phyloP scores from a whole-genome alignment of 2,888 invertebrate genomes.

The Listrodromus nycthemerus region DNA sequence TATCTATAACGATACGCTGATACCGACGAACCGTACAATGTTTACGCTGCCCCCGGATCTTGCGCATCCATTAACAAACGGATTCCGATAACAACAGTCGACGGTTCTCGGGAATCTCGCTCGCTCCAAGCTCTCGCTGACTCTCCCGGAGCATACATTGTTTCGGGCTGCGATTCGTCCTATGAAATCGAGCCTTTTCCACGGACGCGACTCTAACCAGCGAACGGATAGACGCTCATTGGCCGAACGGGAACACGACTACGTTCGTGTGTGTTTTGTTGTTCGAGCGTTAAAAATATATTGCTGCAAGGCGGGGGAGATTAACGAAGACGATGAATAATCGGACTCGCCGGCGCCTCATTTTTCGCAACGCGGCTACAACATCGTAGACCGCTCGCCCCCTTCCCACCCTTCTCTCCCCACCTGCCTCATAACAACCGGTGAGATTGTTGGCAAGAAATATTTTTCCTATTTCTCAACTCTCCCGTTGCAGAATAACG shows the following conservation, averaged over 20 bases:
- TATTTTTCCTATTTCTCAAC: slow-evolving; percentile 8
- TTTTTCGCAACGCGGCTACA: slow-evolving; percentile 1
- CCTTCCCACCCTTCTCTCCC: too few relatives aligned
- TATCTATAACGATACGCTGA: too few relatives aligned
- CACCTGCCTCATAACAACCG: neutral
- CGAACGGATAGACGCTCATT: neutral
- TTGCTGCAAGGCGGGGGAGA: neutral
- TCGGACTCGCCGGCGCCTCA: slow-evolving; percentile 3
- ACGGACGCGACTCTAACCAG: too few relatives aligned
- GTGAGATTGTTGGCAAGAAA: neutral
- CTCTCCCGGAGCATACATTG: too few relatives aligned
- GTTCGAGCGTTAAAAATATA: neutral
- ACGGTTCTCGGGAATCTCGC: too few relatives aligned
- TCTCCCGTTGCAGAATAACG: neutral
- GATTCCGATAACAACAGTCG: too few relatives aligned
- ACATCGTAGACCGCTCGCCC: neutral
- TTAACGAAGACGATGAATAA: slow-evolving; percentile 6
- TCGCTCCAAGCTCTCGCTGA: too few relatives aligned
- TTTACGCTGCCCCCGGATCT: too few relatives aligned
- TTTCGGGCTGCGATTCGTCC: too few relatives aligned
- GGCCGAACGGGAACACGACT: neutral
- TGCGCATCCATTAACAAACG: too few relatives aligned
- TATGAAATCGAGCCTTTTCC: too few relatives aligned
- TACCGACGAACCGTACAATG: too few relatives aligned
- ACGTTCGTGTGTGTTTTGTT: neutral